These are phyloP conservation scores for Balanococcus diminutus DNA, from an alignment of 2,888 invertebrate genomes.

Conservation along the genomic window DNA sequence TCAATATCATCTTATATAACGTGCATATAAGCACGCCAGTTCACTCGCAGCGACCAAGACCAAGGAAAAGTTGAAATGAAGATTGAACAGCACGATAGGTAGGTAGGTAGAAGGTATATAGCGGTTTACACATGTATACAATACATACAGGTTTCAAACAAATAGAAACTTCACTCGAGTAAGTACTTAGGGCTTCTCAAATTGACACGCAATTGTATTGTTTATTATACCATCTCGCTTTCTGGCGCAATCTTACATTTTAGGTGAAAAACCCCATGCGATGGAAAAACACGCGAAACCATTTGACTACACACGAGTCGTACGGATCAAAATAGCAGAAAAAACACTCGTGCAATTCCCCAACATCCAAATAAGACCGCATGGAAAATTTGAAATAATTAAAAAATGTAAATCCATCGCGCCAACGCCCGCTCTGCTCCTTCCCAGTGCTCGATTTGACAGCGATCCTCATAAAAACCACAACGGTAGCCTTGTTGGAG, in stretches of 20 bases:
- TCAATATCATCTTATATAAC: constrained; percentile 29
- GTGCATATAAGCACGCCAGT: background rate
- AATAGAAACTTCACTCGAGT: background rate
- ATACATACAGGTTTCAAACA: background rate
- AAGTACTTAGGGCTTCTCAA: background rate
- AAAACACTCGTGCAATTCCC: too few species aligned
- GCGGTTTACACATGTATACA: background rate
- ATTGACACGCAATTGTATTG: background rate
- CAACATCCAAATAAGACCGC: background rate
- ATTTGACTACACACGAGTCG: background rate
- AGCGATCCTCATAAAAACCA: background rate
- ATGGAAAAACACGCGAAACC: background rate
- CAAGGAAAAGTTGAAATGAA: constrained; percentile 11
- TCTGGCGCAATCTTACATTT: background rate
- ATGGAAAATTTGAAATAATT: background rate
- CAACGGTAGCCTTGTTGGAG: background rate
- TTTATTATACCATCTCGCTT: background rate
- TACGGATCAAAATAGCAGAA: too few species aligned
- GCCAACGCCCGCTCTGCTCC: background rate
- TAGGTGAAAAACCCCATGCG: background rate
- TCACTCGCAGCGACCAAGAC: background rate
- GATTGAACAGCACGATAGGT: background rate
- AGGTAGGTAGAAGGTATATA: background rate
- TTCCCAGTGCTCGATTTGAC: background rate
- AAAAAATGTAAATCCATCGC: background rate